Evolutionary conservation across 1,140 invertebrate genomes (phyloP).

Genomic region (Semibalanus balanoides): DNA sequence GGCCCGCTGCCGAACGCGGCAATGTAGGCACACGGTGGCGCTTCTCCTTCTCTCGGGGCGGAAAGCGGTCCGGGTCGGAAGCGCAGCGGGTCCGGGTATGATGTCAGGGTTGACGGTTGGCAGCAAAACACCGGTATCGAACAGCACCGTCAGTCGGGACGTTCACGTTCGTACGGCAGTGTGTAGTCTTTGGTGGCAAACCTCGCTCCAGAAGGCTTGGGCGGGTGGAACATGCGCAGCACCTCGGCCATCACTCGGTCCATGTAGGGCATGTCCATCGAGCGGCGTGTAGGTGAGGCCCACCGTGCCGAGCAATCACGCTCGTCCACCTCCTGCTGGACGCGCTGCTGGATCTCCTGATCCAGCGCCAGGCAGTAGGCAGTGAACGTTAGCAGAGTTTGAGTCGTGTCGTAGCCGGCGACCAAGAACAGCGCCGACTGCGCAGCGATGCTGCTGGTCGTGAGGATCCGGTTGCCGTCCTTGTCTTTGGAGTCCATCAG

Average conservation of each 20-base stretch:
- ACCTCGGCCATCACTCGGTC: constrained; percentile 33
- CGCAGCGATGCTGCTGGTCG: not conserved
- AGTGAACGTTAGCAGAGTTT: not conserved
- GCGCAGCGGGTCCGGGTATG: constrained; percentile 45
- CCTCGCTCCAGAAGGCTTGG: constrained; percentile 39
- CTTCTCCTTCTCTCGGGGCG: constrained; percentile 33
- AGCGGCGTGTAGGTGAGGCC: not conserved
- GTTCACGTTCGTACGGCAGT: constrained; percentile 29
- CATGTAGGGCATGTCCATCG: not conserved
- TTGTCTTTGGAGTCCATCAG: not conserved
- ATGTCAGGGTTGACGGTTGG: constrained; percentile 49
- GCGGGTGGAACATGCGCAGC: constrained; percentile 44
- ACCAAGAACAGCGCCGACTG: not conserved
- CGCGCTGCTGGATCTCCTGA: too few species aligned
- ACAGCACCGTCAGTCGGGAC: constrained; percentile 17
- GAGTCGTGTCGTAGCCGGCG: not conserved
- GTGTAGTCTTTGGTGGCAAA: constrained; percentile 39
- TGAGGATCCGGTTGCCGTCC: not conserved
- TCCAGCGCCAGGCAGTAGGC: not conserved
- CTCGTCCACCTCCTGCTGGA: not conserved
- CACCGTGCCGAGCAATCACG: not conserved
- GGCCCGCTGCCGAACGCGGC: constrained; percentile 60
- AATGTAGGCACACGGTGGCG: constrained; percentile 51
- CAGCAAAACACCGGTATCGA: constrained; percentile 27
- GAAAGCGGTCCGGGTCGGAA: not conserved